Evolutionary conservation across 2,113 vertebrate species (phyloP), one percentile per base, ranked within the genome.

Genomic region (Seriola rivoliana): DNA sequence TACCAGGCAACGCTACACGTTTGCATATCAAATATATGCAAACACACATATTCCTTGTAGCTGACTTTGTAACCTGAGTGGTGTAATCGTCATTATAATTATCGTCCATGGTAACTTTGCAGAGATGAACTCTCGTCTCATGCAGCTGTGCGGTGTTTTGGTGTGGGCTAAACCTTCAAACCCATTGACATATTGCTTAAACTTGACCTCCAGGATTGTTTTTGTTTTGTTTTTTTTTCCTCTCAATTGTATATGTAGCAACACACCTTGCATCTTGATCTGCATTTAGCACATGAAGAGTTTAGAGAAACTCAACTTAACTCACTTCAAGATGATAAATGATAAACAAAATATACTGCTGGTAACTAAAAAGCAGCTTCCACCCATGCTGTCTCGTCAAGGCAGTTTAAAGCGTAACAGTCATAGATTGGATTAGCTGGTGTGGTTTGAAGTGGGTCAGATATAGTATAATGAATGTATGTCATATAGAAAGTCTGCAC

Each of bases 391-490:
- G 17, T 57, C n/a, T 25, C 48, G 4, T 23, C 23, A 88, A 6
- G 13, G 25, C 55, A 10, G 25, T 21, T 23, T 71, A 12, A 59
- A 3, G 34, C 3, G 0, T 38, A 36, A 42, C 60, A 55, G 46
- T 48, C 63, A 57, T 19, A 44, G 19, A 86, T 69, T 78, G 71
- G 75, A 84, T 80, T 62, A 57, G 23, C 6, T 48, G 6, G n/a
- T 36, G 19, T 67, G 6, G 52, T 76, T 64, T 68, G 25, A 81
- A 86, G 67, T 77, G 14, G 72, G 81, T 86, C 80, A 86, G 36
- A 58, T 60, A 60, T 52, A 72, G 55, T 21, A 57, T 29, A 84
- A 67, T 55, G 48, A 71, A 72, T 87, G 25, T 50, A 34, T 21
- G 32, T 71, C 40, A 69, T 55, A 44, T 16, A 8, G 36, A 71